These are phyloP conservation scores for Anguilla obscura DNA, from an alignment of 2,797 vertebrate species.

Conservation along the genomic window DNA sequence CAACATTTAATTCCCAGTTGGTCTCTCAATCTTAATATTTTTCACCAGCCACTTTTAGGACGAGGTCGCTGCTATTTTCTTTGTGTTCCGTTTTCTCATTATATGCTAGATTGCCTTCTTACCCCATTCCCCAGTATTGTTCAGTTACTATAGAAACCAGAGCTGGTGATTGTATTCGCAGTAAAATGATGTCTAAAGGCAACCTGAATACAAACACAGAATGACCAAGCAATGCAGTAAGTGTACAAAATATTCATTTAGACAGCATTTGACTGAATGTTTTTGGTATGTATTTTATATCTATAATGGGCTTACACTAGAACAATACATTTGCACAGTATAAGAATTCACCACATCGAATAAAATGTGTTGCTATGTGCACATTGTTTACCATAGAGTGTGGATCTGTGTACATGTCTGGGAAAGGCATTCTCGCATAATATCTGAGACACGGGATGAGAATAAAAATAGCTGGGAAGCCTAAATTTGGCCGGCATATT, in stretches of 20 bases:
- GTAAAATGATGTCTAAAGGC: constrained; percentile 36
- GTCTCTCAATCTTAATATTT: constrained; percentile 42
- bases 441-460: background rate
- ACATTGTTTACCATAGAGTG: background rate
- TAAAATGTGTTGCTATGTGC: background rate
- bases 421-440: background rate
- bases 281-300: constrained; percentile 9
- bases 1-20: constrained; percentile 42
- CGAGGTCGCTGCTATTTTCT: constrained; percentile 43
- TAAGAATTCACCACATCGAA: background rate
- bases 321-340: background rate
- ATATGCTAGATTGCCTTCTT: constrained; percentile 56
- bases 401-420: background rate
- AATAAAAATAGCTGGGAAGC: constrained; percentile 31
- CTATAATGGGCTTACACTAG: background rate
- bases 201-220: constrained; percentile 32
- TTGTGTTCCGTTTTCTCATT: constrained; percentile 54
- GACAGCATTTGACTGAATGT: background rate
- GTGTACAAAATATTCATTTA: constrained; percentile 11
- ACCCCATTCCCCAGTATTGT: constrained; percentile 42
- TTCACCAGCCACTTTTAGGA: constrained; percentile 45
- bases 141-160: constrained; percentile 55
- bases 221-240: constrained; percentile 29
- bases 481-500: constrained; percentile 32
- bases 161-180: constrained; percentile 38